These are phyloP conservation scores for Typhlomys cinereus DNA, from an alignment of 2,113 vertebrate genomes.

Conservation along the genomic window DNA sequence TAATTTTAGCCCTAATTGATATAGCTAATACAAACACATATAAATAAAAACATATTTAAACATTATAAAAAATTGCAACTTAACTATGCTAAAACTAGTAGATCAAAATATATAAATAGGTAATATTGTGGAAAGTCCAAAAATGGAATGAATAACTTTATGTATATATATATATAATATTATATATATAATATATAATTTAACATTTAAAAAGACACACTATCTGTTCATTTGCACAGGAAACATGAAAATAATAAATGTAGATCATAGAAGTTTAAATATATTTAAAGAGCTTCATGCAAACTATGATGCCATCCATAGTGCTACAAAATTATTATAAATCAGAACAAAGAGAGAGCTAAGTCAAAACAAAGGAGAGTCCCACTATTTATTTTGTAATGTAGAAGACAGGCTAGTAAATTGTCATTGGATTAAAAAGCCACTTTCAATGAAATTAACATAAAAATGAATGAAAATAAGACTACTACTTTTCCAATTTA, in stretches of 20 bases:
- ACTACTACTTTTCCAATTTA: neutral
- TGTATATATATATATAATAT: neutral
- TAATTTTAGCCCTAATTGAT: neutral
- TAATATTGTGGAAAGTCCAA: neutral
- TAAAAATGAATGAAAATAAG: neutral
- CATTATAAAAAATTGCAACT: neutral
- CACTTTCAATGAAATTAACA: neutral
- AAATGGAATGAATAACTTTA: neutral
- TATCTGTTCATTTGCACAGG: neutral
- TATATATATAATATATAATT: neutral
- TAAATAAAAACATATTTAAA: neutral
- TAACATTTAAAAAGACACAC: neutral
- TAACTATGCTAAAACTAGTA: neutral
- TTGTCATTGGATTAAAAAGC: neutral
- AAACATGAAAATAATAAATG: neutral
- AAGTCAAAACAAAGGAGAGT: no score
- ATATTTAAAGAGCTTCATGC: slow-evolving; percentile 23
- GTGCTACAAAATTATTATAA: slow-evolving; percentile 33
- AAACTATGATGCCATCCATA: slow-evolving; percentile 16
- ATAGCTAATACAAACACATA: neutral
- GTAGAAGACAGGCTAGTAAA: neutral
- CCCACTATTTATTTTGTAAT: no score
- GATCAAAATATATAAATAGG: neutral
- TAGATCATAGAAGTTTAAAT: neutral
- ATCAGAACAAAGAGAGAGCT: no score